phyloP scores from a whole-genome alignment of 1,140 invertebrate species.

The Plutomurus gul region DNA sequence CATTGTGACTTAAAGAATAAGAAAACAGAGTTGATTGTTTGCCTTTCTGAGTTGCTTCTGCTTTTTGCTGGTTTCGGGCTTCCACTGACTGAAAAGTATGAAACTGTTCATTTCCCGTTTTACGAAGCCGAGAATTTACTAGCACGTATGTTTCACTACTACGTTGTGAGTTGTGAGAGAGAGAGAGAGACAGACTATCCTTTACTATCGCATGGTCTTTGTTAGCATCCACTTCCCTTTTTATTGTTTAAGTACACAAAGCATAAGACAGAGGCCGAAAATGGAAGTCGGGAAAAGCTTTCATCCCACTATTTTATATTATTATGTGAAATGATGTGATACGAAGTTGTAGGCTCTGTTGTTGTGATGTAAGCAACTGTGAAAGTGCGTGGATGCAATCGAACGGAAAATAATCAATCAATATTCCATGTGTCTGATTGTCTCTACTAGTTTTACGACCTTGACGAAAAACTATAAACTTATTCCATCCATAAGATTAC shows the following conservation, averaged over 20 bases:
- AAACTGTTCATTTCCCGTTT: no score
- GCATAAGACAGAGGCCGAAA: background rate
- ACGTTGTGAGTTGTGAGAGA: no score
- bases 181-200: no score
- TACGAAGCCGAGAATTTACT: no score
- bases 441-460: constrained; percentile 38
- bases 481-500: constrained; percentile 29
- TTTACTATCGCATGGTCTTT: background rate
- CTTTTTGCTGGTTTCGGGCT: no score
- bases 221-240: background rate
- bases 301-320: background rate
- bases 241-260: constrained; percentile 19
- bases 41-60: background rate
- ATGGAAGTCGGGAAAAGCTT: background rate
- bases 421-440: constrained; percentile 40
- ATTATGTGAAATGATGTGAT: constrained; percentile 6
- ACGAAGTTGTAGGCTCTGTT: background rate
- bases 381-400: constrained; percentile 34
- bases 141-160: no score
- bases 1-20: background rate
- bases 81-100: no score
- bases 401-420: constrained; percentile 45
- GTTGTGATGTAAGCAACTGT: constrained; percentile 23
- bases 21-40: background rate
- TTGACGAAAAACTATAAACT: constrained; percentile 40